phyloP scores from a whole-genome alignment of 2,888 invertebrate genomes.

The Ommatoiulus sabulosus region DNA sequence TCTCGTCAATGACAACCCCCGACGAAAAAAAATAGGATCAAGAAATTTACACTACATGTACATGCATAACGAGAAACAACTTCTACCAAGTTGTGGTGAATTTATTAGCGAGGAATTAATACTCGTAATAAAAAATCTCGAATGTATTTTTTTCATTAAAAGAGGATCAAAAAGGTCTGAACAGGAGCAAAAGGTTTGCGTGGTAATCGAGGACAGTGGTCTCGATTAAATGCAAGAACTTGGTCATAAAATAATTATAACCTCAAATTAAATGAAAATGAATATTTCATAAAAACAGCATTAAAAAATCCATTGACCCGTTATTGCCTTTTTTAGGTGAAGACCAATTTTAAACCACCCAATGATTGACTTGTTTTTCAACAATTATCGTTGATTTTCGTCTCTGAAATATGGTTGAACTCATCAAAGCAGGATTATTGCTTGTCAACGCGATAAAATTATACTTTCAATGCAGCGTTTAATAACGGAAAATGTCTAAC shows the following conservation, averaged over 20 bases:
- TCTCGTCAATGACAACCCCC: neutral
- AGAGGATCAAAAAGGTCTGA: neutral
- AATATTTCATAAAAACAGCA: neutral
- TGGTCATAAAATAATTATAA: conserved; percentile 31
- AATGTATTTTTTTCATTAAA: neutral
- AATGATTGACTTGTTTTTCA: conserved; percentile 31
- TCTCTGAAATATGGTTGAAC: neutral
- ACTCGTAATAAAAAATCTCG: neutral
- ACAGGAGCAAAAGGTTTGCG: neutral
- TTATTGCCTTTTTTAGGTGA: neutral
- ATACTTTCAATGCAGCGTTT: neutral
- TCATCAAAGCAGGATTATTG: conserved; percentile 16
- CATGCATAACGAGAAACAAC: neutral
- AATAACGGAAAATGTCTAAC: neutral
- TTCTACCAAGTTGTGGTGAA: neutral
- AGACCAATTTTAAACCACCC: neutral
- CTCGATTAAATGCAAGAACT: conserved; percentile 16
- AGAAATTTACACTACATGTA: neutral
- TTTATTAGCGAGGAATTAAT: conserved; percentile 32
- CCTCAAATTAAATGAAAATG: conserved; percentile 29
- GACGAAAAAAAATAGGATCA: neutral
- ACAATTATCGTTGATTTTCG: conserved; percentile 12
- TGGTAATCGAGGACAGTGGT: conserved; percentile 2
- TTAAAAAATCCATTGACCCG: neutral
- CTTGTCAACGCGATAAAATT: conserved; percentile 26